Evolutionary conservation across 2,113 vertebrate genomes (phyloP).

Genomic region (Acrocephalus arundinaceus): DNA sequence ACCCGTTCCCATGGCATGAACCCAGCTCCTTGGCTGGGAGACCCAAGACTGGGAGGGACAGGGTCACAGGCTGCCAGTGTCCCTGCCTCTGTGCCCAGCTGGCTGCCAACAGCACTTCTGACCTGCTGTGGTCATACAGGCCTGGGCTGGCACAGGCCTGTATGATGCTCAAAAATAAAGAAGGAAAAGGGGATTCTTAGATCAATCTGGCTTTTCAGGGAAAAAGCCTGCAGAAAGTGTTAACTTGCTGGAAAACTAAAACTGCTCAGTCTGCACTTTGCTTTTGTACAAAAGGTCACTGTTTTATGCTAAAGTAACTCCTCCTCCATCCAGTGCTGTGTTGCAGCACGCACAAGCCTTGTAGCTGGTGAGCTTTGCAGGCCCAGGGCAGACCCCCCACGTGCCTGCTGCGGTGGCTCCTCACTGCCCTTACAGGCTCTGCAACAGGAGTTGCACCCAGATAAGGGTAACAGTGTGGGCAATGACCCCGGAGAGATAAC

Average conservation of each 20-base stretch:
- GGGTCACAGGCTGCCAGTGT: neutral
- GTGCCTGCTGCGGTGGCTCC: rapidly evolving
- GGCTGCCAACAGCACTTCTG: neutral
- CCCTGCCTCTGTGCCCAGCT: neutral
- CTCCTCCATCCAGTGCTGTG: neutral
- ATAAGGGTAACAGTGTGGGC: neutral
- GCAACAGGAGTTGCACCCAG: neutral
- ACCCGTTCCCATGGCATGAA: neutral
- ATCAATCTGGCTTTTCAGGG: neutral
- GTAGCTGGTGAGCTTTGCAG: neutral
- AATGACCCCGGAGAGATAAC: neutral
- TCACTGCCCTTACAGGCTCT: neutral
- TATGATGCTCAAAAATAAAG: neutral
- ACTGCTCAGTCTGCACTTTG: slow-evolving; percentile 15
- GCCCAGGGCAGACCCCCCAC: neutral
- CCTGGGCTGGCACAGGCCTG: neutral
- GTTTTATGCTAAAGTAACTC: neutral
- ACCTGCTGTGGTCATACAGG: rapidly evolving
- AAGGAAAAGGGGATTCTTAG: neutral
- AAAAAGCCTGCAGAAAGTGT: neutral
- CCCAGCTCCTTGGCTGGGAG: neutral
- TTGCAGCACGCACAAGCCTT: neutral
- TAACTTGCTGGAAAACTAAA: slow-evolving; percentile 2
- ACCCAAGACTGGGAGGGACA: neutral
- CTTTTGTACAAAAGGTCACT: slow-evolving; percentile 47